A percentile compares a stretch with the other conserved stretches of the same genome.
Evolutionary conservation across 2,888 invertebrate genomes (phyloP).

Genomic region (Cataglyphis rosenhaueri): DNA sequence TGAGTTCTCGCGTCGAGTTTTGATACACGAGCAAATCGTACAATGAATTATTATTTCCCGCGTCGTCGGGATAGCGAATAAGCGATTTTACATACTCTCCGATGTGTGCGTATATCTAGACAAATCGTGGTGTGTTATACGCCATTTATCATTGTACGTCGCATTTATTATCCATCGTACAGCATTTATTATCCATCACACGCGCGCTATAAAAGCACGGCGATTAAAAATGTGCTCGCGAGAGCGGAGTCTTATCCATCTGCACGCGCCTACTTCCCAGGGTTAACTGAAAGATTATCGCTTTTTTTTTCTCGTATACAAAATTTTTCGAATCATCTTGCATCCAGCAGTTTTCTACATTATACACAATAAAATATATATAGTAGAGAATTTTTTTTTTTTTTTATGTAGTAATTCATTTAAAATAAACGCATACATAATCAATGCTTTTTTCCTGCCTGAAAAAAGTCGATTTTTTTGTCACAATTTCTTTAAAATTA

Average conservation of each 20-base stretch:
- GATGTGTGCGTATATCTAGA: not conserved
- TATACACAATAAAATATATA: not conserved
- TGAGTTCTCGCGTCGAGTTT: not conserved
- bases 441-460: not conserved
- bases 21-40: not conserved
- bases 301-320: too few relatives aligned
- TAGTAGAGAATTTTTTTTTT: not conserved
- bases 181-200: slow-evolving; percentile 39
- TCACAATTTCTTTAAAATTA: not conserved
- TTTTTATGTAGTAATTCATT: not conserved
- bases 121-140: slow-evolving; percentile 13
- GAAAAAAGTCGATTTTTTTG: not conserved
- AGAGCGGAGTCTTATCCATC: slow-evolving; percentile 1
- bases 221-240: slow-evolving; percentile 31
- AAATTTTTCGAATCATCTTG: not conserved
- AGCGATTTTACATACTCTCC: not conserved
- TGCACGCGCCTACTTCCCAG: not conserved
- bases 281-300: not conserved
- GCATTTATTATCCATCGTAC: slow-evolving; percentile 32
- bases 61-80: not conserved
- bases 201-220: slow-evolving; percentile 28
- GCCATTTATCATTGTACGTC: slow-evolving; percentile 29
- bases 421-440: not conserved
- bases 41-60: not conserved
- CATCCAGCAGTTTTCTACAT: not conserved